phyloP scores from a whole-genome alignment of 2,797 vertebrate species.

The Poecilia velifera region DNA sequence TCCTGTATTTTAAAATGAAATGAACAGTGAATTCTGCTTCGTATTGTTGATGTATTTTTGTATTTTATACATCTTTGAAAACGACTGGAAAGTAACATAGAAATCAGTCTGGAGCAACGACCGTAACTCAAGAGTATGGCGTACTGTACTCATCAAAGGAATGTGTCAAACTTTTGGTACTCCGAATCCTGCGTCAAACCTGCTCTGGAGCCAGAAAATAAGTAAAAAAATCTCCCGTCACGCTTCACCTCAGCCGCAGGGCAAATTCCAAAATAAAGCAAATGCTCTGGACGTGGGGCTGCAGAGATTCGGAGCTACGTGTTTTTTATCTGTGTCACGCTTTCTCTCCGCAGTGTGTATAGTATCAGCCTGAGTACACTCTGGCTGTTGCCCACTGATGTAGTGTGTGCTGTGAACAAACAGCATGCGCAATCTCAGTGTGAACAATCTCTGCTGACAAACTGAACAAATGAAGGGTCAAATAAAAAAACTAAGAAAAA shows the following conservation, averaged over 20 bases:
- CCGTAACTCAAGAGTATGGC: neutral
- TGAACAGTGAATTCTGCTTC: neutral
- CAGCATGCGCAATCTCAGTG: constrained; percentile 44
- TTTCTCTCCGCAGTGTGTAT: constrained; percentile 41
- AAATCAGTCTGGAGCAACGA: neutral
- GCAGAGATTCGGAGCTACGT: constrained; percentile 29
- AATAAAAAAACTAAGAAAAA: constrained; percentile 36
- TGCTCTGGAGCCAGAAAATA: neutral
- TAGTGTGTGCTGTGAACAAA: constrained; percentile 65
- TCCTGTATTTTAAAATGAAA: neutral
- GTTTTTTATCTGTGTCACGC: constrained; percentile 48
- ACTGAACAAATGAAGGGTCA: constrained; percentile 64
- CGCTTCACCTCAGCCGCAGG: neutral
- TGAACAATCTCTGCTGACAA: constrained; percentile 58
- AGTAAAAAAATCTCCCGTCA: neutral
- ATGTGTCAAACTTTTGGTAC: neutral
- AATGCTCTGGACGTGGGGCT: constrained; percentile 15
- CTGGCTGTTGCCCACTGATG: constrained; percentile 61
- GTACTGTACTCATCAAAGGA: neutral
- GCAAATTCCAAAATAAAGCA: constrained; percentile 40
- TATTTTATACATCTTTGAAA: neutral
- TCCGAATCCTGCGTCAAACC: neutral
- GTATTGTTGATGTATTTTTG: neutral
- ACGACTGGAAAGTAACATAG: neutral
- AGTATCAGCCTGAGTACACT: constrained; percentile 70